Conservation (phyloP, 1,140 invertebrate genomes). For the Drosophila seguyi region DNA sequence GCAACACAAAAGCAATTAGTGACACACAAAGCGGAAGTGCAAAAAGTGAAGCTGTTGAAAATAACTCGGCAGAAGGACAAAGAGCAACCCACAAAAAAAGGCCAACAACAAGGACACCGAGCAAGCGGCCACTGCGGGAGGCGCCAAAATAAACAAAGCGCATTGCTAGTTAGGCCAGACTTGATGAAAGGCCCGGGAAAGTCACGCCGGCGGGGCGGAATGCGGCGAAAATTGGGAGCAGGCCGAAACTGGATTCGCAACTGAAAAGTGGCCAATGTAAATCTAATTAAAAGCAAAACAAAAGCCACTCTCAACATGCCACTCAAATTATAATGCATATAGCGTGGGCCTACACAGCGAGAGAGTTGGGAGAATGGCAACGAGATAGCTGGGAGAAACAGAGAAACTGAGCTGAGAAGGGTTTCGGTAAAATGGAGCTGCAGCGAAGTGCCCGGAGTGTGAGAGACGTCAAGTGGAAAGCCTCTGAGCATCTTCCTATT, state of each 20-base stretch:
- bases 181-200: conserved; percentile 48
- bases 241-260: conserved; percentile 52
- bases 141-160: conserved; percentile 81
- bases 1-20: conserved; percentile 83
- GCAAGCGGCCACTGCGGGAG: conserved; percentile 55
- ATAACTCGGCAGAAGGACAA: conserved; percentile 64
- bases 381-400: conserved; percentile 8
- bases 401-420: not conserved
- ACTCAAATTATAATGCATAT: conserved; percentile 81
- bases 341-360: conserved; percentile 28
- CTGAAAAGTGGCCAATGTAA: conserved; percentile 83
- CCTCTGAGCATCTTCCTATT: conserved; percentile 22
- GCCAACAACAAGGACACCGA: not conserved
- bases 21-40: conserved; percentile 82
- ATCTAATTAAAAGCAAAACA: conserved; percentile 83
- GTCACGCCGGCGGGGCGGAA: not conserved
- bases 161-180: conserved; percentile 69
- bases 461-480: conserved; percentile 43
- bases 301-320: conserved; percentile 80
- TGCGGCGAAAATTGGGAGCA: conserved; percentile 14
- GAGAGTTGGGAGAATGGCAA: conserved; percentile 6
- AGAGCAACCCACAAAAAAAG: conserved; percentile 26
- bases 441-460: conserved; percentile 10
- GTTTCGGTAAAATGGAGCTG: not conserved
- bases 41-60: conserved; percentile 83